Conservation (phyloP, 2,888 invertebrate genomes). For the Matsumyia berberina region DNA sequence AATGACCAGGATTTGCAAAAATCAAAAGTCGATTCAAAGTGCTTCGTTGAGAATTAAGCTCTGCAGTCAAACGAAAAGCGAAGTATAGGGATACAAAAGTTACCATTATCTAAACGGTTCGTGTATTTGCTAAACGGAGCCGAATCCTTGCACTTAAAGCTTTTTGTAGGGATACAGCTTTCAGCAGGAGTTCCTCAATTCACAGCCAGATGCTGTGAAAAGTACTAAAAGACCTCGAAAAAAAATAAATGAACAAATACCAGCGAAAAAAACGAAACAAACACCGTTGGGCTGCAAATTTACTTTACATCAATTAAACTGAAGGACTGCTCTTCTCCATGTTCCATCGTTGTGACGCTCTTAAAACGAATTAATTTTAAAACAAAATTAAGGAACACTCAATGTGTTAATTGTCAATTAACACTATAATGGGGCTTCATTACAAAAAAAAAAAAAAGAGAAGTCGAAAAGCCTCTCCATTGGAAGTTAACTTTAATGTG, state of each 20-base stretch:
- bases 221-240: not conserved
- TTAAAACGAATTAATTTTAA: constrained; percentile 61
- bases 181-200: not conserved
- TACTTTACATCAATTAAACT: constrained; percentile 45
- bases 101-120: not conserved
- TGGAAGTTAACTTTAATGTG: constrained; percentile 50
- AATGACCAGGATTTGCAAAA: too few relatives aligned
- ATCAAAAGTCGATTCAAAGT: too few relatives aligned
- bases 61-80: too few relatives aligned
- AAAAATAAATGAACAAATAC: not conserved
- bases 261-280: not conserved
- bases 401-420: constrained; percentile 75
- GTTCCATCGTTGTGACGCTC: constrained; percentile 27
- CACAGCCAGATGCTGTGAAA: not conserved
- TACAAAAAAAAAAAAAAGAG: constrained; percentile 14
- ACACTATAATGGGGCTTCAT: constrained; percentile 44
- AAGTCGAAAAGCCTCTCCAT: constrained; percentile 1
- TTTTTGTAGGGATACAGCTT: too few relatives aligned
- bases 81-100: too few relatives aligned
- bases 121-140: not conserved
- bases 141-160: not conserved
- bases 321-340: constrained; percentile 47
- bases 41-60: too few relatives aligned
- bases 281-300: constrained; percentile 12
- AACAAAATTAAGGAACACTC: constrained; percentile 67